Conservation (phyloP, 2,113 vertebrate genomes). For the Nestor notabilis region DNA sequence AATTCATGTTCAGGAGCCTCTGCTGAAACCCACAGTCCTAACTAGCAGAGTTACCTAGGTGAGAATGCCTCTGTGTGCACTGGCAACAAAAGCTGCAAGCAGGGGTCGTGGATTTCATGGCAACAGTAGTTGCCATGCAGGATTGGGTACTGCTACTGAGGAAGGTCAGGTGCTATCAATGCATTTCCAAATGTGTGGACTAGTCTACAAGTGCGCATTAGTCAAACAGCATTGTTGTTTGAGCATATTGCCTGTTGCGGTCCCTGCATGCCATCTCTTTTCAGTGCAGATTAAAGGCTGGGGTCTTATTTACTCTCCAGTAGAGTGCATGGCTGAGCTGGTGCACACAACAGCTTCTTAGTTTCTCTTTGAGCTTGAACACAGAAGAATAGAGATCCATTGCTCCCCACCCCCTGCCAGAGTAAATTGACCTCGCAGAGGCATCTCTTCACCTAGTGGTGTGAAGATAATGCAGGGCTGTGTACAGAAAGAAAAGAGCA, state of each 20-base stretch:
- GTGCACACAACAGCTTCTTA: conserved; percentile 72
- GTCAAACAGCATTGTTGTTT: not conserved
- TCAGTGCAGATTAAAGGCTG: conserved; percentile 74
- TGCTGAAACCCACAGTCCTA: not conserved
- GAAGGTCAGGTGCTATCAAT: not conserved
- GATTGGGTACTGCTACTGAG: not conserved
- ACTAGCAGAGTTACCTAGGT: not conserved
- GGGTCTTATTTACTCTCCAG: conserved; percentile 73
- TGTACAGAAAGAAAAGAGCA: not conserved
- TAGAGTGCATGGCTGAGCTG: conserved; percentile 75
- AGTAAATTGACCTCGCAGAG: conserved; percentile 76
- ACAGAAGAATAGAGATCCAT: conserved; percentile 80
- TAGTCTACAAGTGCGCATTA: not conserved
- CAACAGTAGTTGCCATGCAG: not conserved
- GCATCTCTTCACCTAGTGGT: conserved; percentile 74
- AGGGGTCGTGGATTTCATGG: not conserved
- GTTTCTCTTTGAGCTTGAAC: conserved; percentile 70
- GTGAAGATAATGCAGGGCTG: conserved; percentile 49
- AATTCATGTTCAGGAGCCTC: not conserved
- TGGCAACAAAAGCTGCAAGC: not conserved
- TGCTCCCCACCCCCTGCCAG: conserved; percentile 47
- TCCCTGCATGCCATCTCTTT: not conserved
- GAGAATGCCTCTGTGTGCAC: not conserved
- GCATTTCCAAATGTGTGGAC: accelerated
- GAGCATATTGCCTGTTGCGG: not conserved